A percentile compares a stretch with the other conserved stretches of the same genome.
phyloP scores from a whole-genome alignment of 92 coral and sea anemone species.

The Desmophyllum pertusum region DNA sequence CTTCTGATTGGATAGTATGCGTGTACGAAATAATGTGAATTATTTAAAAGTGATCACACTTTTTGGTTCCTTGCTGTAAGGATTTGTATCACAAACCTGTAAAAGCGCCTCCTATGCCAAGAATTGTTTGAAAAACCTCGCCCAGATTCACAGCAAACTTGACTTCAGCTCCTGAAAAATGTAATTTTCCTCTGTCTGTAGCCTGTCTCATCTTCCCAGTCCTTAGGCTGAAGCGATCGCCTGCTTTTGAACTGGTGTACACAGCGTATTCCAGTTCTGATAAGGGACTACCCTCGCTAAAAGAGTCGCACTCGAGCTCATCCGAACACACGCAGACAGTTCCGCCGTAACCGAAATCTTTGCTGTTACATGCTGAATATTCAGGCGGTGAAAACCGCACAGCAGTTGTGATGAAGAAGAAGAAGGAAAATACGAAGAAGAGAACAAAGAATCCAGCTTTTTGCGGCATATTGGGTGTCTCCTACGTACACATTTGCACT shows the following conservation, averaged over 20 bases:
- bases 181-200: not conserved
- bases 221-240: conserved; percentile 74
- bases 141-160: conserved; percentile 65
- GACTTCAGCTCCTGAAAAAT: conserved; percentile 37
- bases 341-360: conserved; percentile 72
- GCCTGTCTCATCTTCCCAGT: conserved; percentile 50
- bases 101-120: conserved; percentile 97
- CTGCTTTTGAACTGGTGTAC: conserved; percentile 86
- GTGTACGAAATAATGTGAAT: no score
- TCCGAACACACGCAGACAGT: conserved; percentile 86
- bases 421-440: not conserved
- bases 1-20: no score
- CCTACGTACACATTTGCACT: no score
- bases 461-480: not conserved
- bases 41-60: no score
- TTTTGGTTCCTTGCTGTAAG: no score
- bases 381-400: conserved; percentile 64
- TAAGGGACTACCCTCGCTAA: conserved; percentile 57
- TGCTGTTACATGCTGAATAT: conserved; percentile 61
- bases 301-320: conserved; percentile 77
- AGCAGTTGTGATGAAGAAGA: conserved; percentile 24
- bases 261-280: conserved; percentile 72
- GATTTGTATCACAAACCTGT: conserved; percentile 69
- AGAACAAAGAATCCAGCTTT: not conserved
- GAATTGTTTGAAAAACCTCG: conserved; percentile 70